These are phyloP conservation scores for Scaptomyza reducta DNA, from an alignment of 2,888 invertebrate genomes.

Conservation along the genomic window DNA sequence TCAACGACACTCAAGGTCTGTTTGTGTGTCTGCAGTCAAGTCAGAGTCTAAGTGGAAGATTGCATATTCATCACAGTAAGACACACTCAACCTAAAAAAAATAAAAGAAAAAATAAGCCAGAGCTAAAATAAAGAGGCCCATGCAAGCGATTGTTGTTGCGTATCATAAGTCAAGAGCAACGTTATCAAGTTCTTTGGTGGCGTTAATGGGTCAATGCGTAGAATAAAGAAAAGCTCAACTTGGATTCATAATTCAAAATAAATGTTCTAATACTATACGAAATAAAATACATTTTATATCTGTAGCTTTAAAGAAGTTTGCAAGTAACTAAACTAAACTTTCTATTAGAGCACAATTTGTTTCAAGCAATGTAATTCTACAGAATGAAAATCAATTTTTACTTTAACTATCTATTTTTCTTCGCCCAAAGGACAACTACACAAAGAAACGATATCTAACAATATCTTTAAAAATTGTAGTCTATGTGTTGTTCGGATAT, in stretches of 20 bases:
- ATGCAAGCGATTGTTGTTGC: not conserved
- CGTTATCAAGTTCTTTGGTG: not conserved
- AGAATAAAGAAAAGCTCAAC: not conserved
- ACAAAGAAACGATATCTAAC: too few relatives aligned
- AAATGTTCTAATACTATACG: not conserved
- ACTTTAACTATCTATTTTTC: too few relatives aligned
- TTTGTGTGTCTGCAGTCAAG: not conserved
- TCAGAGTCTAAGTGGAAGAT: slow-evolving; percentile 12
- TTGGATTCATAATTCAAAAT: not conserved
- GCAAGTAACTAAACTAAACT: too few relatives aligned
- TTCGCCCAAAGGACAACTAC: too few relatives aligned
- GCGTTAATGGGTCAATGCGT: not conserved
- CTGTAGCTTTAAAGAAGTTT: too few relatives aligned
- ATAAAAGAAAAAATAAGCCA: not conserved
- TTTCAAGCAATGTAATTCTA: too few relatives aligned
- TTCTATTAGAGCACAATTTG: too few relatives aligned
- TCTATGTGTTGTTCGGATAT: not conserved
- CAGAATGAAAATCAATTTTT: too few relatives aligned
- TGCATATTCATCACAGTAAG: slow-evolving; percentile 5
- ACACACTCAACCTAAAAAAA: slow-evolving; percentile 8
- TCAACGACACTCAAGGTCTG: slow-evolving; percentile 22
- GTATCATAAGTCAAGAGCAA: not conserved
- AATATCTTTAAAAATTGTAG: too few relatives aligned
- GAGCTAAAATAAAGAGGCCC: not conserved
- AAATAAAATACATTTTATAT: not conserved